Percentiles rank a stretch among this genome's conserved stretches.
phyloP scores from a whole-genome alignment of 2,113 vertebrate species.

The Ammodytes marinus region DNA sequence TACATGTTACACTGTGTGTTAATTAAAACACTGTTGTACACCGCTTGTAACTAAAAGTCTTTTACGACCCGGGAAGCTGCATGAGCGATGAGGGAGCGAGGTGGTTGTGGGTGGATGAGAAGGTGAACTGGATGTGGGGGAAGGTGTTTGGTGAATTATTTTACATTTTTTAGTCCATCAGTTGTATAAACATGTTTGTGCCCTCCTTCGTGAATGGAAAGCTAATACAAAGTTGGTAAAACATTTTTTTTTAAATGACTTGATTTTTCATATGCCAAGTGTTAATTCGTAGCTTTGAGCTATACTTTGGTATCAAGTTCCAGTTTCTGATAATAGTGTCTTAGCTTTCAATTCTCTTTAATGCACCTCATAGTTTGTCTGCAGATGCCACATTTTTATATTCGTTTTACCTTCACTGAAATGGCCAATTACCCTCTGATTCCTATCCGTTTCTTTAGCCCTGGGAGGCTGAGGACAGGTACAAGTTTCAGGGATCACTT shows the following conservation, averaged over 20 bases:
- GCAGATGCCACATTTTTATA: conserved; percentile 31
- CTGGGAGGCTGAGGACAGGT: conserved; percentile 26
- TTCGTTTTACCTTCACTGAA: conserved; percentile 29
- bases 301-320: conserved; percentile 1
- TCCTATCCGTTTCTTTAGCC: conserved; percentile 22
- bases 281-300: conserved; percentile 14
- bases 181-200: conserved; percentile 23
- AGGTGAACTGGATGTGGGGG: conserved; percentile 11
- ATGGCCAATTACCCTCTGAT: conserved; percentile 48
- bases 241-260: not conserved
- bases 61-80: not conserved
- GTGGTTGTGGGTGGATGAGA: conserved; percentile 39
- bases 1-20: conserved; percentile 11
- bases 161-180: conserved; percentile 20
- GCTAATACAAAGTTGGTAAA: conserved; percentile 11
- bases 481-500: conserved; percentile 23
- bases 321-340: conserved; percentile 10
- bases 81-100: conserved; percentile 15
- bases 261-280: conserved; percentile 4
- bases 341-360: conserved; percentile 19
- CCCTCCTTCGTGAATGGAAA: conserved; percentile 24
- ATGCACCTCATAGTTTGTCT: conserved; percentile 5
- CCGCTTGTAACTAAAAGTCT: conserved; percentile 2
- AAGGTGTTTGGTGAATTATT: conserved; percentile 26
- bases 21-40: not conserved